Percentiles rank a stretch among this genome's conserved stretches.
Evolutionary conservation across 2,888 invertebrate genomes (phyloP).

Genomic region (Orthonevra nobilis): DNA sequence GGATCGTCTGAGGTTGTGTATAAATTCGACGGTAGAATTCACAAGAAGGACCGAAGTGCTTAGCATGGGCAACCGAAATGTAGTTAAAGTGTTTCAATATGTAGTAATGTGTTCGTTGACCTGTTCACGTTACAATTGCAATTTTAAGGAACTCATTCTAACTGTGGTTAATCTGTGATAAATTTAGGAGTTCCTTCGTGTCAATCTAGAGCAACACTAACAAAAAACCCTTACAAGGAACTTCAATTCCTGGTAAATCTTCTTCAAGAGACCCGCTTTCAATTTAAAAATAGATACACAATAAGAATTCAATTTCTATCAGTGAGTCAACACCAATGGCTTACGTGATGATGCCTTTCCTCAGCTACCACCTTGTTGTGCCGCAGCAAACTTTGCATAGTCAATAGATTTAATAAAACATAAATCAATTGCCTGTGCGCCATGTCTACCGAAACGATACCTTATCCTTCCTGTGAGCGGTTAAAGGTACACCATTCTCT

Average conservation of each 20-base stretch:
- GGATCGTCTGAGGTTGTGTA: too few relatives aligned
- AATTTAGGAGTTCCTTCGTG: too few relatives aligned
- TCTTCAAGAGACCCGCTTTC: constrained; percentile 11
- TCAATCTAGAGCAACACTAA: too few relatives aligned
- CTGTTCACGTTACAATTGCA: too few relatives aligned
- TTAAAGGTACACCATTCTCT: constrained; percentile 69
- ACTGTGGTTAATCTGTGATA: too few relatives aligned
- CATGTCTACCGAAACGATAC: constrained; percentile 58
- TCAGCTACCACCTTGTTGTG: constrained; percentile 61
- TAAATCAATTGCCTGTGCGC: constrained; percentile 65
- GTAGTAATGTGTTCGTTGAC: too few relatives aligned
- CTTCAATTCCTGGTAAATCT: constrained; percentile 34
- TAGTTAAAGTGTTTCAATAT: too few relatives aligned
- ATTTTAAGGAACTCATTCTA: too few relatives aligned
- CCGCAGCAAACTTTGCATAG: constrained; percentile 69
- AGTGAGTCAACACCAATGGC: constrained; percentile 47
- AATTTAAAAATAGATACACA: constrained; percentile 49
- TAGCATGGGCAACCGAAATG: too few relatives aligned
- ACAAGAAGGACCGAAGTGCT: too few relatives aligned
- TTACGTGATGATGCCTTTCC: constrained; percentile 60
- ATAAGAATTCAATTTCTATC: constrained; percentile 56
- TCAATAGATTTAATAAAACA: constrained; percentile 70
- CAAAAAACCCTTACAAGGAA: constrained; percentile 15
- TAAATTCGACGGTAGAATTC: too few relatives aligned
- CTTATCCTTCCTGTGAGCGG: constrained; percentile 66